Evolutionary conservation across 2,113 vertebrate genomes (phyloP), one percentile per base, ranked within the genome.

Genomic region (Seriola aureovittata): DNA sequence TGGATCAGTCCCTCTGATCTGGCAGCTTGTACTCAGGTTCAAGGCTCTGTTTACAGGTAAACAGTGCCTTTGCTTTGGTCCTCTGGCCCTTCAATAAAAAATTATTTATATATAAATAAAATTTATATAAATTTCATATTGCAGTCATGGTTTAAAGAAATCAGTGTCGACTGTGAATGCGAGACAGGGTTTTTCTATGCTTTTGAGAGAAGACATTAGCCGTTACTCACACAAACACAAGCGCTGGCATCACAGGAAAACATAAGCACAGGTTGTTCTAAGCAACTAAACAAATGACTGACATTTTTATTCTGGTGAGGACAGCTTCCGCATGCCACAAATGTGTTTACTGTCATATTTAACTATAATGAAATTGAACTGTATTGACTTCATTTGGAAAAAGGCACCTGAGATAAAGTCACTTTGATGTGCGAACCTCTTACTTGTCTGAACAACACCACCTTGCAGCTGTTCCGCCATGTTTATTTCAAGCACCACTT

Each of bases 401-500:
- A 0, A 5, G 59, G 13, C 23, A 5, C 13, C 66, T 65, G 65
- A 75, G 46, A 54, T 78, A 17, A 74, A 73, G 59, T 77, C 54
- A 48, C 69, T 74, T 50, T 80, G 82, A 78, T 78, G 75, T 52
- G 73, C 40, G 59, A 87, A 71, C 68, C 44, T 32, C 44, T 44
- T 14, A 4, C 52, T 32, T 55, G 42, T 80, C 83, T 48, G 38
- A 60, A 5, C 17, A 54, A 52, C 57, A 52, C 25, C 75, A 80
- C 32, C 19, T 3, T 73, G 66, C 63, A 81, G 69, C 72, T 88
- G 72, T 69, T 82, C 71, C 17, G 17, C 42, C 76, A 62, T 84
- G 84, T 87, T 82, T 71, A 87, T 78, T 59, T 85, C 81, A 81
- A 88, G 85, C 81, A 71, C 57, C 78, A 80, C 83, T 88, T 84